These are phyloP conservation scores for Pemphigus obesinymphae DNA, from an alignment of 1,140 invertebrate genomes.

Conservation along the genomic window DNA sequence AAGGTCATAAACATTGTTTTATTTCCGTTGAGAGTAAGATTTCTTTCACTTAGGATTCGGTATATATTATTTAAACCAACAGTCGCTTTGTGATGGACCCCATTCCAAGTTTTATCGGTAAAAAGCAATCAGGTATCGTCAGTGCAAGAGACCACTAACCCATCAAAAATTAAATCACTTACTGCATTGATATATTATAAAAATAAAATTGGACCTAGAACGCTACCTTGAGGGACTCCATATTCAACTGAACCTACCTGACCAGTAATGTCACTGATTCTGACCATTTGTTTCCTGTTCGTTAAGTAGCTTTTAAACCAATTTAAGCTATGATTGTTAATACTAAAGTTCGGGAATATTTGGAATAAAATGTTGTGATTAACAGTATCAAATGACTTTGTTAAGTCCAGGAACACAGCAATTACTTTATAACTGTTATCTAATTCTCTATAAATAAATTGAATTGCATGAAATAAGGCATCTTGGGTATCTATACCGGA, in stretches of 20 bases:
- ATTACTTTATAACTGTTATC: conserved; percentile 17
- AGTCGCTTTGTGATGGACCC: background rate
- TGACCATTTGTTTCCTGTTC: conserved; percentile 23
- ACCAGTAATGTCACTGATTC: background rate
- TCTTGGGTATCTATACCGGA: background rate
- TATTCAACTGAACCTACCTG: background rate
- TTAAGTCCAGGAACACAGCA: no score
- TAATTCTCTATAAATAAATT: conserved; percentile 3
- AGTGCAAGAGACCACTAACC: no score
- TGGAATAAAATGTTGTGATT: no score
- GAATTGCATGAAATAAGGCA: background rate
- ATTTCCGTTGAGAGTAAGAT: no score
- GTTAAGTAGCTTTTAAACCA: no score
- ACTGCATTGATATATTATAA: background rate
- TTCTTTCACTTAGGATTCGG: background rate
- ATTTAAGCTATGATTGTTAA: background rate
- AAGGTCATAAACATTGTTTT: no score
- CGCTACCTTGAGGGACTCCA: conserved; percentile 10
- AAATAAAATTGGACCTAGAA: background rate
- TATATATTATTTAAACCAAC: background rate
- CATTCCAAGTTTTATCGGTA: no score
- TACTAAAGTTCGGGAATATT: no score
- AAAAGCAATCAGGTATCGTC: no score
- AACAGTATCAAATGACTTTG: no score
- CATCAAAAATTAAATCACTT: background rate